Evolutionary conservation across 2,888 invertebrate species (phyloP).

Genomic region (Lepidocyrtinus sp.): DNA sequence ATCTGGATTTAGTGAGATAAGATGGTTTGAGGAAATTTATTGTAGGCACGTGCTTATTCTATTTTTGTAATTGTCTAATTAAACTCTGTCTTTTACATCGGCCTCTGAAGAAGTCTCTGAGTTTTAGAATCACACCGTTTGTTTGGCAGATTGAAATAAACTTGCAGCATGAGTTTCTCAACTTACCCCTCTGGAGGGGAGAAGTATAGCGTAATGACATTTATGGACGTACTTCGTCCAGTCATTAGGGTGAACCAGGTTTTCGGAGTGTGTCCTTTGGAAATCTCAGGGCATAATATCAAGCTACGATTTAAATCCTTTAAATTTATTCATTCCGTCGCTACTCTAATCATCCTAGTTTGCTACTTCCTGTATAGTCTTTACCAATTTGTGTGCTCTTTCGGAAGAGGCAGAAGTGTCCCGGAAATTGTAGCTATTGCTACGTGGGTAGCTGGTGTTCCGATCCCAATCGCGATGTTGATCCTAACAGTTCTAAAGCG

Average conservation of each 20-base stretch:
- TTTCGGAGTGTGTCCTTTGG: constrained; percentile 66
- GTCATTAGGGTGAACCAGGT: constrained; percentile 65
- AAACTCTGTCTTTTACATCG: too few species aligned
- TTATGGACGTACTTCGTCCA: constrained; percentile 60
- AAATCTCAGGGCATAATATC: constrained; percentile 60
- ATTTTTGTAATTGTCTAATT: too few species aligned
- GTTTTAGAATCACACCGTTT: too few species aligned
- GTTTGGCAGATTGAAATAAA: too few species aligned
- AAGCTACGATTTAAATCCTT: constrained; percentile 61
- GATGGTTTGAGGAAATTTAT: too few species aligned
- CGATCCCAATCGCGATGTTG: constrained; percentile 63
- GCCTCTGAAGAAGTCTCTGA: too few species aligned
- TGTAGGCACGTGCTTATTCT: too few species aligned
- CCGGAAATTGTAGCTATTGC: constrained; percentile 58
- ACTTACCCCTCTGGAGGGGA: not conserved
- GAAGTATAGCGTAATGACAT: constrained; percentile 7
- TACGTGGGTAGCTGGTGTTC: constrained; percentile 53
- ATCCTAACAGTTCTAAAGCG: constrained; percentile 58
- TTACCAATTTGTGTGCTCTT: constrained; percentile 56
- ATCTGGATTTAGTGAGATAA: too few species aligned
- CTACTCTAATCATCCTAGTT: constrained; percentile 58
- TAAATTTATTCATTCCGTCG: constrained; percentile 54
- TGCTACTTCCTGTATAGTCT: constrained; percentile 53
- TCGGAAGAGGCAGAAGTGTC: constrained; percentile 44
- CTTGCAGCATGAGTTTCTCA: not conserved